phyloP scores from a whole-genome alignment of 2,888 invertebrate genomes.

The Hecatera dysodea region DNA sequence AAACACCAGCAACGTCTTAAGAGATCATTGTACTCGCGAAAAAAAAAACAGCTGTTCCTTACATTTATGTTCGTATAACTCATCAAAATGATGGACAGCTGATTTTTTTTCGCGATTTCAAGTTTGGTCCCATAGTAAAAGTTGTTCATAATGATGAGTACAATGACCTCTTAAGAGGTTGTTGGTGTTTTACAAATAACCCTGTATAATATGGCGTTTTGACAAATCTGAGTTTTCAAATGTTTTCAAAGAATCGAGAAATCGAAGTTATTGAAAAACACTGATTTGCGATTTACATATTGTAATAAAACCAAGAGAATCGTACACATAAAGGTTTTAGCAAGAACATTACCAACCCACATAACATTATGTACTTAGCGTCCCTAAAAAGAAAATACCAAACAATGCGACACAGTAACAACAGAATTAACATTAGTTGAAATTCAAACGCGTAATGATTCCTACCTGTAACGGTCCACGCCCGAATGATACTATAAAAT shows the following conservation, averaged over 20 bases:
- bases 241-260: neutral
- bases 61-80: no score
- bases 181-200: neutral
- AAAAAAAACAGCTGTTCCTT: no score
- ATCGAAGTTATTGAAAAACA: slow-evolving; percentile 21
- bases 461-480: slow-evolving; percentile 47
- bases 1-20: no score
- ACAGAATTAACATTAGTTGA: slow-evolving; percentile 58
- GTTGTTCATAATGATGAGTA: no score
- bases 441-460: slow-evolving; percentile 69
- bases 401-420: slow-evolving; percentile 36
- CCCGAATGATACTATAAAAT: slow-evolving; percentile 62
- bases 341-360: slow-evolving; percentile 26
- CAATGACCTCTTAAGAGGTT: no score
- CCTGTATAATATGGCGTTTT: no score
- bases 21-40: no score
- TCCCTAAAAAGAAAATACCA: slow-evolving; percentile 35
- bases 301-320: neutral
- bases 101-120: no score
- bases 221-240: neutral
- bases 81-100: no score
- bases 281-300: slow-evolving; percentile 8
- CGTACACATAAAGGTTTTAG: slow-evolving; percentile 21
- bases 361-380: slow-evolving; percentile 34
- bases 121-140: no score